Evolutionary conservation across 2,113 vertebrate genomes (phyloP), one percentile per base, ranked within the genome.

Genomic region (Odontesthes bonariensis): DNA sequence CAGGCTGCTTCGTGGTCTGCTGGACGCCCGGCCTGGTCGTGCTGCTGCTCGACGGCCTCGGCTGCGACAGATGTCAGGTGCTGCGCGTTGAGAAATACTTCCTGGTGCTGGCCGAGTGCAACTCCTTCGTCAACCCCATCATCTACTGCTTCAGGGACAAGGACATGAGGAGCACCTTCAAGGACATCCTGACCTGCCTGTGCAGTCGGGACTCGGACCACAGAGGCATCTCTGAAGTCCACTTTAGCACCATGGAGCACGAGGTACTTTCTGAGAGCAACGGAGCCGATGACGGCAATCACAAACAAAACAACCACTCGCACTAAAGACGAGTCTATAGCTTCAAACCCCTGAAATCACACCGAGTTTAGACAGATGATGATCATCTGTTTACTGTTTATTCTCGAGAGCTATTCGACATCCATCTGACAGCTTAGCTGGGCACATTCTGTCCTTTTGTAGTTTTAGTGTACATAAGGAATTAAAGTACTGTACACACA

Each of bases 21-120:
- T 98, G 96, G 71, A 96, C 97, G 20, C 96, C 95, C 0, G 96
- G 95, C 0, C 94, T 97, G 85, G 95, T 98, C 66, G 92, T 97
- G 68, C 93, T 98, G 62, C 86, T 97, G 20, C 94, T 97, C 1
- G 95, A 97, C 3, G 93, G 94, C 0, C 32, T 93, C 40, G 65
- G 73, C 22, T 87, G 81, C 0, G 11, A 53, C 0, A 0, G 0
- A 0, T 93, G 91, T 1, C 1, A 61, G 0, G 92, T 94, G 69
- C 77, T 94, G 57, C 32, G 0, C n/a, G 87, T 54, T 0, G 94
- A 94, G 88, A 94, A 94, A 88, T 94, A 88, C 89, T 89, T 31
- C 83, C 86, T 94, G 85, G 91, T 94, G n/a, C 75, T 94, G 86
- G 94, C 94, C 0, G 94, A 94, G 89, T 88, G 91, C 66, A 94